Base-by-base conservation (phyloP, 1,140 invertebrate genomes). In the Scaptodrosophila lebanonensis region DNA sequence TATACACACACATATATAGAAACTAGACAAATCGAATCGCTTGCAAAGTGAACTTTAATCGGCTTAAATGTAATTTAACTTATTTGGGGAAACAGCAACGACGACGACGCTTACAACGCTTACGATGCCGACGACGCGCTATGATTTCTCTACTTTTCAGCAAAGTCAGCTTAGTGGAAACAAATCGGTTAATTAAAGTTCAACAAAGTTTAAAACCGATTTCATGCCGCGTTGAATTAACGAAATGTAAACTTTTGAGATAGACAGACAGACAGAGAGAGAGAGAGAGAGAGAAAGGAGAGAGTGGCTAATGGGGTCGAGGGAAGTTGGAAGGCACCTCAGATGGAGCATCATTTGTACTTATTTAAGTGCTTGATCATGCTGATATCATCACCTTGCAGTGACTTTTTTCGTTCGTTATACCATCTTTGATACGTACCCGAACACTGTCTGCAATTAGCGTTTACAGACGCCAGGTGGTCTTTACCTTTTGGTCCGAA, bases 131-230 rank as follows among this genome's bases (percentile, higher is more conserved):
- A 39, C 4, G 30, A 18, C 32, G 2, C n/a, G 48, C 33, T 53
- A 22, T 11, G 38, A 49, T 50, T 49, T 33, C 22, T 18, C 38
- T 33, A 9, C 27, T 2, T 18, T n/a, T n/a, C n/a, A n/a, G n/a
- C n/a, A n/a, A 20, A 20, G 42, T 8, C 30, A 33, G 8, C 25
- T 40, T 16, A 22, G 20, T 12, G 18, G 25, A 39, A 47, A 50
- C 82, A 68, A 75, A 79, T 79, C 69, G 76, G 70, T 82, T 82
- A 82, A 82, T 82, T 82, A 82, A 82, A 82, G 75, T 83, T 82
- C 49, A 75, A 83, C 70, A 82, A 73, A 82, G 67, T 75, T 62
- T 62, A 63, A 70, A 83, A 79, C 62, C 75, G 75, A 83, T 82
- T 83, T 82, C 76, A 83, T 82, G 75, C 62, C 43, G 76, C 66